Conservation (phyloP, 2,113 vertebrate genomes). For the Neolamprologus falcicula region DNA sequence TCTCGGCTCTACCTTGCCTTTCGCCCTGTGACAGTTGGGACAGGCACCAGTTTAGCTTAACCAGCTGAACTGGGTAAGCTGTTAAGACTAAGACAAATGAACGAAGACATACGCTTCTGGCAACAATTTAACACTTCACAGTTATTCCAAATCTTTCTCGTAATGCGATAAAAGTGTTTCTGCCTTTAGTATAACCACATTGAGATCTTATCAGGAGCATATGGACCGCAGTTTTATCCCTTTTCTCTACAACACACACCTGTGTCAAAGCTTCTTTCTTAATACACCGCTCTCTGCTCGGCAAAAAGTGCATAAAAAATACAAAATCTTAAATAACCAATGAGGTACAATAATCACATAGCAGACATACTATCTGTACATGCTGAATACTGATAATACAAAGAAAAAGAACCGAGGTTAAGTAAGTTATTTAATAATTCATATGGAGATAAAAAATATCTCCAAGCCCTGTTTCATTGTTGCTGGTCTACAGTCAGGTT, state of each 20-base stretch:
- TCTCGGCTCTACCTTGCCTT: fast-evolving
- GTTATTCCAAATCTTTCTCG: not conserved
- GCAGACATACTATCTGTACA: slow-evolving; percentile 16
- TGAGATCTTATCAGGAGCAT: not conserved
- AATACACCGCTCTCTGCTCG: not conserved
- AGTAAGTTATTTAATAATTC: slow-evolving; percentile 53
- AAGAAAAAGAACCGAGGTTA: slow-evolving; percentile 50
- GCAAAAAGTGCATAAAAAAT: slow-evolving; percentile 44
- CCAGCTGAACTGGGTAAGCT: not conserved
- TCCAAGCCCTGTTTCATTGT: slow-evolving; percentile 32
- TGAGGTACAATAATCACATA: slow-evolving; percentile 55
- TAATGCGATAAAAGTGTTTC: not conserved
- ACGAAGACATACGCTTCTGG: not conserved
- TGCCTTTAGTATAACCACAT: not conserved
- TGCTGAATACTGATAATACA: slow-evolving; percentile 52
- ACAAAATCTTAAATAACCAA: slow-evolving; percentile 58
- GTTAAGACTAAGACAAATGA: not conserved
- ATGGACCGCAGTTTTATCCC: not conserved
- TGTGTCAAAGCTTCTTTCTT: not conserved
- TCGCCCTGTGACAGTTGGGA: not conserved
- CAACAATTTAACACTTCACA: not conserved
- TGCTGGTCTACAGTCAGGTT: not conserved
- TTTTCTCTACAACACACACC: not conserved
- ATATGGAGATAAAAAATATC: slow-evolving; percentile 35
- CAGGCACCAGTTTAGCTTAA: not conserved